Conservation (phyloP, 2,113 vertebrate genomes). For the Prionailurus bengalensis region DNA sequence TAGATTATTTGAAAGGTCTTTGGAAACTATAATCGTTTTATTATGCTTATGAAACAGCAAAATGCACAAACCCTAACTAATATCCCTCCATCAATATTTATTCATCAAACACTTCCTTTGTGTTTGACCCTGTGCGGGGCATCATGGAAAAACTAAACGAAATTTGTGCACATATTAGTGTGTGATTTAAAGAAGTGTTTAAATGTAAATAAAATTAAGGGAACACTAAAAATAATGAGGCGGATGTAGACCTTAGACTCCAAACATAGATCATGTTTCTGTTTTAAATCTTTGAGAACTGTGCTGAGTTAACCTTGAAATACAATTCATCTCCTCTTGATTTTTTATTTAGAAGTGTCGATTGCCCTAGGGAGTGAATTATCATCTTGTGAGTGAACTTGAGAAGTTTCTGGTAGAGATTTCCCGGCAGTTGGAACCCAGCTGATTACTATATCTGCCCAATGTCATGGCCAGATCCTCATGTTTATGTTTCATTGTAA, state of each 20-base stretch:
- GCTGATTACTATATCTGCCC: slow-evolving; percentile 57
- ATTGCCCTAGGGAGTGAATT: slow-evolving; percentile 50
- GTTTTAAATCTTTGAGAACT: slow-evolving; percentile 46
- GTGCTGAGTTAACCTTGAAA: slow-evolving; percentile 51
- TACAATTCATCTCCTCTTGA: slow-evolving; percentile 61
- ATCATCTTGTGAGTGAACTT: slow-evolving; percentile 61
- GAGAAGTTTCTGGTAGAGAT: slow-evolving; percentile 28
- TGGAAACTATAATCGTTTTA: not conserved
- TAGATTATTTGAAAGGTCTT: not conserved
- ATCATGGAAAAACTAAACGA: not conserved
- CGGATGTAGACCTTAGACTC: not conserved
- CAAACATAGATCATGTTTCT: slow-evolving; percentile 58
- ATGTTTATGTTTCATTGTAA: slow-evolving; percentile 63
- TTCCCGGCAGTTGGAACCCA: slow-evolving; percentile 45
- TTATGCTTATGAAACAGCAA: not conserved
- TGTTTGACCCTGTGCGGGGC: not conserved
- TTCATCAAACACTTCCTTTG: not conserved
- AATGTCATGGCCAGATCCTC: not conserved
- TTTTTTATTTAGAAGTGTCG: slow-evolving; percentile 70
- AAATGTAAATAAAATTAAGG: slow-evolving; percentile 61
- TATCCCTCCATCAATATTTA: not conserved
- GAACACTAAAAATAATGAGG: slow-evolving; percentile 25
- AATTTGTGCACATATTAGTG: not conserved
- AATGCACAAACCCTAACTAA: slow-evolving; percentile 18
- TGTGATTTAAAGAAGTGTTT: slow-evolving; percentile 38